A percentile compares a stretch with the other conserved stretches of the same genome.
Conservation (phyloP, 2,113 vertebrate species). For the Centropus unirufus region DNA sequence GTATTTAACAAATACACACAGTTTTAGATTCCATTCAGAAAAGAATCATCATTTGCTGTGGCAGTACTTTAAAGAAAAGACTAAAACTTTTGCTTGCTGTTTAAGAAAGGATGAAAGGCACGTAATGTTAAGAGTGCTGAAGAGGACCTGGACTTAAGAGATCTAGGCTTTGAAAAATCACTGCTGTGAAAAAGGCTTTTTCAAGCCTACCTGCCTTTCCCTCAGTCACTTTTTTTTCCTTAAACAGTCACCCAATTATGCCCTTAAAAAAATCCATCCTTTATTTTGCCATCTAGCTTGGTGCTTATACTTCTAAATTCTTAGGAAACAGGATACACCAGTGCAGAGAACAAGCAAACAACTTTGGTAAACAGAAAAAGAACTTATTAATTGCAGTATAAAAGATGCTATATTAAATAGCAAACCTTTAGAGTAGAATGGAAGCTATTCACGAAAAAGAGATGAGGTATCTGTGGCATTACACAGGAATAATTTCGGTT, state of each 20-base stretch:
- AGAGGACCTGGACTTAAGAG: background rate
- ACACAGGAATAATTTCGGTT: background rate
- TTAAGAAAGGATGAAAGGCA: background rate
- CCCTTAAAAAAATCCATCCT: background rate
- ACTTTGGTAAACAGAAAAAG: background rate
- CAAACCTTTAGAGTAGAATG: background rate
- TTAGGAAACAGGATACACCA: background rate
- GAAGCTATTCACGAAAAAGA: background rate
- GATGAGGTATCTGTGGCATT: background rate
- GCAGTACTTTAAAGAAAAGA: background rate
- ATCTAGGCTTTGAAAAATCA: background rate
- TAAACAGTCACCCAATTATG: background rate
- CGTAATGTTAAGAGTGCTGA: background rate
- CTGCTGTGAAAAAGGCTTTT: background rate
- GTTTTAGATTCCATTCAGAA: background rate
- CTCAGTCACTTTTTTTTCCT: background rate
- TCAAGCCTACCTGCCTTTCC: background rate
- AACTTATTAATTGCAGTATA: background rate
- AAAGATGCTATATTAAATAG: background rate
- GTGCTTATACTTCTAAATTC: background rate
- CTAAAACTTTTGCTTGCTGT: background rate
- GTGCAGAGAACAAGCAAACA: background rate
- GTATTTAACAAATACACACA: background rate
- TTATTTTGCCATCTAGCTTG: background rate
- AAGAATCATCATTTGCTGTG: background rate